These are phyloP conservation scores for Diabrotica virgifera DNA, from an alignment of 1,140 invertebrate genomes.

Conservation along the genomic window DNA sequence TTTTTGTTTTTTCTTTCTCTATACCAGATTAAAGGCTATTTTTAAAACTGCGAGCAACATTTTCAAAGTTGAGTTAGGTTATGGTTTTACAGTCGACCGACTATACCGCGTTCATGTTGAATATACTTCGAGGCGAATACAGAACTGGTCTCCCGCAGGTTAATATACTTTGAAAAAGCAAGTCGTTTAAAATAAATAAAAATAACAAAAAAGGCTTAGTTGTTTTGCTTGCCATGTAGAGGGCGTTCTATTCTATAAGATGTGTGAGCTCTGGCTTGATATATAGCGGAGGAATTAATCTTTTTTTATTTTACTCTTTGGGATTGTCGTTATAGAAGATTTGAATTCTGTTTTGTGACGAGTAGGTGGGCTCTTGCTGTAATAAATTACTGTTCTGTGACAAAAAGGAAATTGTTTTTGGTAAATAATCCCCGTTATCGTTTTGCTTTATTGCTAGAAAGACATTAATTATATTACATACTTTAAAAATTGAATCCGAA, in stretches of 20 bases:
- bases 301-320: conserved; percentile 17
- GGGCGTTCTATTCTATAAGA: conserved; percentile 23
- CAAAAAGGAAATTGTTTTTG: neutral
- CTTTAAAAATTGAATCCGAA: no score
- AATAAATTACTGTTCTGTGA: conserved; percentile 13
- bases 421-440: conserved; percentile 1
- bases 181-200: conserved; percentile 44
- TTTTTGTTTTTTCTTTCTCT: conserved; percentile 31
- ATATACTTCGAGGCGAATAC: conserved; percentile 22
- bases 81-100: conserved; percentile 40
- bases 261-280: conserved; percentile 18
- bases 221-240: conserved; percentile 28
- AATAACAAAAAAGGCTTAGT: conserved; percentile 35
- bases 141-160: conserved; percentile 32
- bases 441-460: neutral
- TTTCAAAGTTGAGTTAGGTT: conserved; percentile 45
- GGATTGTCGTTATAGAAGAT: conserved; percentile 12
- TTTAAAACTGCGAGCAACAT: conserved; percentile 45
- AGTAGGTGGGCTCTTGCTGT: conserved; percentile 13
- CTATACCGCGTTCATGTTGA: conserved; percentile 18
- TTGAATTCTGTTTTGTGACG: conserved; percentile 10
- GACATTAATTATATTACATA: no score
- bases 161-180: conserved; percentile 46
- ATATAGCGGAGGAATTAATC: conserved; percentile 12
- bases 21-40: conserved; percentile 43